A percentile compares a stretch with the other conserved stretches of the same genome.
Conservation (phyloP, 2,797 vertebrate species). For the Tolypeutes matacus region DNA sequence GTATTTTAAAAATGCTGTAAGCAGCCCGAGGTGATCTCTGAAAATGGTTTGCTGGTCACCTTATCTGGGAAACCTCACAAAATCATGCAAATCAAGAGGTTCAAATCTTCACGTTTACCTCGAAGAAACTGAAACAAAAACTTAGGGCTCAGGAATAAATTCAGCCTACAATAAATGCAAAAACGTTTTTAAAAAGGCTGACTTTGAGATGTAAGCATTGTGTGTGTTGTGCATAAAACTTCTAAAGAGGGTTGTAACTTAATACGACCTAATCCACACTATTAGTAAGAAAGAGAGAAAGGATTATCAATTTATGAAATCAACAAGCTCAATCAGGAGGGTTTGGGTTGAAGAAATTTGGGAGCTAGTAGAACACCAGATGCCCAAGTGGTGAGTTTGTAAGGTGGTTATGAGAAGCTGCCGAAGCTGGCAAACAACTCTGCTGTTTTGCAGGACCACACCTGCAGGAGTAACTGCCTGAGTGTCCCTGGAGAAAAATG, state of each 20-base stretch:
- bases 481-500: neutral
- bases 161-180: too few relatives aligned
- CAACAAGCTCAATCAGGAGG: conserved; percentile 10
- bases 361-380: neutral
- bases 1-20: neutral
- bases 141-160: too few relatives aligned
- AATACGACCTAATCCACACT: neutral
- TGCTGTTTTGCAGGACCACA: neutral
- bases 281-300: conserved; percentile 6
- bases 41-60: too few relatives aligned
- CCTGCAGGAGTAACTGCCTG: neutral
- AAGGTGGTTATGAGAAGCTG: neutral
- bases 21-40: too few relatives aligned
- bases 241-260: conserved; percentile 37
- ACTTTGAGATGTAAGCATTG: conserved; percentile 25
- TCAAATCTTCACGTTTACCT: too few relatives aligned
- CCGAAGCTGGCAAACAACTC: neutral
- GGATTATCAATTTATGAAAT: conserved; percentile 39
- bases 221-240: neutral
- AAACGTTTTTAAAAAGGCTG: neutral
- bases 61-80: too few relatives aligned
- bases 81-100: too few relatives aligned
- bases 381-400: neutral
- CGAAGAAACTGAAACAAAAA: too few relatives aligned
- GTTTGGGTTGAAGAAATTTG: conserved; percentile 23